Evolutionary conservation across 37 sponge, comb jelly and placozoan species (phyloP), one percentile per base, ranked within the genome.

Genomic region (Geodia barretti): DNA sequence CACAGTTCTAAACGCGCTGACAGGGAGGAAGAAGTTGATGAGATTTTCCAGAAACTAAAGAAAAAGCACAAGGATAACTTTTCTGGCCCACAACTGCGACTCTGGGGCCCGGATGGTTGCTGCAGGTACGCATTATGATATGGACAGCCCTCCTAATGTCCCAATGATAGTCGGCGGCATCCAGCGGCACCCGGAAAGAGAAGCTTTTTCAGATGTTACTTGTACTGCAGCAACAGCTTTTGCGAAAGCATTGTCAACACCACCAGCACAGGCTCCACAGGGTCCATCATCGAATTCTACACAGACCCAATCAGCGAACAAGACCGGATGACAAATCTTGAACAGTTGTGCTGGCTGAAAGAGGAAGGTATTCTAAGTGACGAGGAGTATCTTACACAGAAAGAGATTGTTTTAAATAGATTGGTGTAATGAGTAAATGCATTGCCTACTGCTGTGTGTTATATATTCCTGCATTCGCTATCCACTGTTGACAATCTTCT

Each of bases 401-500:
- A 63, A 28, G n/a, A n/a, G n/a, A n/a, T n/a, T n/a, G n/a, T n/a
- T n/a, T n/a, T n/a, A 24, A 66, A 66, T 28, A 14, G 11, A 25
- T 11, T 66, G 20, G 11, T 9, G 26, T 66, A 24, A 28, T 9
- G 14, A 11, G 24, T 14, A 28, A 24, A 24, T 14, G 11, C 30
- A n/a, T n/a, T n/a, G n/a, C n/a, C n/a, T n/a, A n/a, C n/a, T n/a
- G n/a, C n/a, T n/a, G n/a, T n/a, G n/a, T n/a, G n/a, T n/a, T n/a
- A n/a, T n/a, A n/a, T n/a, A n/a, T n/a, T n/a, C n/a, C n/a, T n/a
- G 61, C 76, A 76, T 60, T 32, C 17, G 14, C 64, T 62, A 77
- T 77, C 78, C 78, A 77, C 7, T 77, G 39, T 36, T 62, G 64
- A 38, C 78, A 77, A 64, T 77, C 64, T 63, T 77, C 39, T 77